These are phyloP conservation scores for Ctenochaetus hawaiiensis DNA, from an alignment of 2,797 vertebrate species.

Conservation along the genomic window DNA sequence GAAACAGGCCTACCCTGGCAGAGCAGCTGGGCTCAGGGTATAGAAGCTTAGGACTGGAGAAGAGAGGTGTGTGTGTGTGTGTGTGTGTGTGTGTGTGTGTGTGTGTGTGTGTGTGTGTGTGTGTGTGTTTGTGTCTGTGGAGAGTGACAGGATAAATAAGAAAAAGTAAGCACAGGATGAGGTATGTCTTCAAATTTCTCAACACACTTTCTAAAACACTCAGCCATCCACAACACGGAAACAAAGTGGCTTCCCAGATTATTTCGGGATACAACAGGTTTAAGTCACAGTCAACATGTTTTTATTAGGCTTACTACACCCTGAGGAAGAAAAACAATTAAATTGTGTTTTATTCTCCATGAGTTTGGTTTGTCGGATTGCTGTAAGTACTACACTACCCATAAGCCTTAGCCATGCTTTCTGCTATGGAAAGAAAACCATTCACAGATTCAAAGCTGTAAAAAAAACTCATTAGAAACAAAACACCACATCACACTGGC, in stretches of 20 bases:
- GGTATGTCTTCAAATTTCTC: slow-evolving; percentile 10
- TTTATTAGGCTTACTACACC: neutral
- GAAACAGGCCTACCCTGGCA: slow-evolving; percentile 47
- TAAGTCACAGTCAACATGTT: neutral
- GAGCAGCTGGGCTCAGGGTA: slow-evolving; percentile 55
- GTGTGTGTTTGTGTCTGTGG: neutral
- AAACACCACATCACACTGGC: neutral
- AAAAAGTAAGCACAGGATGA: slow-evolving; percentile 15
- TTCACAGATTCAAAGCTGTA: neutral
- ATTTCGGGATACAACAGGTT: rapidly evolving
- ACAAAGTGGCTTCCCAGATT: rapidly evolving
- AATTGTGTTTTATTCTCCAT: too few relatives aligned
- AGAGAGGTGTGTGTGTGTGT: slow-evolving; percentile 13
- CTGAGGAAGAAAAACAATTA: neutral
- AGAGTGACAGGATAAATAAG: slow-evolving; percentile 19
- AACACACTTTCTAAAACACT: neutral
- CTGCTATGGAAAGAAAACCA: slow-evolving; percentile 7
- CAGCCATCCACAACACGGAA: neutral
- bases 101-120: slow-evolving; percentile 2
- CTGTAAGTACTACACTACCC: slow-evolving; percentile 10
- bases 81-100: slow-evolving; percentile 1
- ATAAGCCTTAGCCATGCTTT: neutral
- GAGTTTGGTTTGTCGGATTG: neutral
- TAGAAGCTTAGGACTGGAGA: slow-evolving; percentile 17
- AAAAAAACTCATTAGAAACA: neutral